Percentiles rank a stretch among this genome's conserved stretches.
Evolutionary conservation across 2,797 vertebrate genomes (phyloP).

Genomic region (Amblyopsis hoosieri): DNA sequence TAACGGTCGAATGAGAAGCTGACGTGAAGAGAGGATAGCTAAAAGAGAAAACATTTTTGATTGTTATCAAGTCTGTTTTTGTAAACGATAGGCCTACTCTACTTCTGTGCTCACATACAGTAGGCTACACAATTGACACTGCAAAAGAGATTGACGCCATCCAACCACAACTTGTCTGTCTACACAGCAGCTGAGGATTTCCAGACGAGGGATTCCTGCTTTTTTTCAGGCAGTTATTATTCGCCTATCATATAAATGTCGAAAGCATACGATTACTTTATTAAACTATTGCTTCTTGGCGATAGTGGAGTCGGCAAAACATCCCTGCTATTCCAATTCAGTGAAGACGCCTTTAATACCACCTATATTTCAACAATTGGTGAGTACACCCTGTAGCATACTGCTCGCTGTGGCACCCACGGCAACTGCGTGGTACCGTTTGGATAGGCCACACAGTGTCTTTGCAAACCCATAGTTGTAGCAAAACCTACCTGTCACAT

Average conservation of each 20-base stretch:
- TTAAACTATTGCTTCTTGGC: slow-evolving; percentile 96
- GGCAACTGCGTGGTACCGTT: no score
- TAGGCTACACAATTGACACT: no score
- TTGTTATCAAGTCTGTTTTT: no score
- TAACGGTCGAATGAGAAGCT: no score
- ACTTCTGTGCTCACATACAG: no score
- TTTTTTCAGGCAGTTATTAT: slow-evolving; percentile 21
- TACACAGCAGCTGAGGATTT: slow-evolving; percentile 58
- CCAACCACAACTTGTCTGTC: not conserved
- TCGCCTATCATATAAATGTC: slow-evolving; percentile 78
- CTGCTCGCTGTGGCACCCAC: no score
- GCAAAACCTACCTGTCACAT: no score
- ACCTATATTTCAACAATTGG: slow-evolving; percentile 99
- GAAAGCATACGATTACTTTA: slow-evolving; percentile 98
- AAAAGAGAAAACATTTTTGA: no score
- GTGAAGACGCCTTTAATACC: slow-evolving; percentile 96
- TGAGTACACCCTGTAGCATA: slow-evolving; percentile 70
- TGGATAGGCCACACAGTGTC: no score
- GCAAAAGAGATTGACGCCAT: not conserved
- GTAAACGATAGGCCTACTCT: no score
- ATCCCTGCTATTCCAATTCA: slow-evolving; percentile 95
- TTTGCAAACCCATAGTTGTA: no score
- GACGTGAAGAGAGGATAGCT: no score
- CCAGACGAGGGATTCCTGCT: slow-evolving; percentile 42
- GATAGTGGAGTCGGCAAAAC: slow-evolving; percentile 98